A percentile compares a stretch with the other conserved stretches of the same genome.
phyloP scores from a whole-genome alignment of 2,113 vertebrate genomes.

The Campylorhamphus procurvoides region DNA sequence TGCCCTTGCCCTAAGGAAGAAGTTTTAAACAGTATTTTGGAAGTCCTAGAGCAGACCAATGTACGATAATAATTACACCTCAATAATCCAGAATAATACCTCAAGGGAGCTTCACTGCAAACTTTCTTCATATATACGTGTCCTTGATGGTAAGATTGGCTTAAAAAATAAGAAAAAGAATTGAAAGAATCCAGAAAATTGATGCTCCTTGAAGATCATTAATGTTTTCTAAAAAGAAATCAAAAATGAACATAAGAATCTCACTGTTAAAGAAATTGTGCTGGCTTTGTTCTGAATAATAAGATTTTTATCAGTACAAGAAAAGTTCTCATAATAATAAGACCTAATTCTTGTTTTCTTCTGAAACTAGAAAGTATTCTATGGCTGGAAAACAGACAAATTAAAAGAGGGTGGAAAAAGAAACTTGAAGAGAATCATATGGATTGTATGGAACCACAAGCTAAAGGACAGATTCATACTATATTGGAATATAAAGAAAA shows the following conservation, averaged over 20 bases:
- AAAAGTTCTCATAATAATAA: not conserved
- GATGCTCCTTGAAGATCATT: constrained; percentile 56
- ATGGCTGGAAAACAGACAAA: not conserved
- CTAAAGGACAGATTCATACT: not conserved
- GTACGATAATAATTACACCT: not conserved
- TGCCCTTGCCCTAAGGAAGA: not conserved
- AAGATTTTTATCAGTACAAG: not conserved
- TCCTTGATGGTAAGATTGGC: constrained; percentile 41
- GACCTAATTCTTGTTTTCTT: constrained; percentile 12
- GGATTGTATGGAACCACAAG: not conserved
- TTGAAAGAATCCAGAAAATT: not conserved
- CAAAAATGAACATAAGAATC: constrained; percentile 23
- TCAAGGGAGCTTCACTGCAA: constrained; percentile 31
- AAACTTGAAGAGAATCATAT: not conserved
- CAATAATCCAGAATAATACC: constrained; percentile 43
- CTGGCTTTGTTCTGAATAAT: constrained; percentile 16
- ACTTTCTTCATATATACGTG: constrained; percentile 47
- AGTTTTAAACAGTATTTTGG: not conserved
- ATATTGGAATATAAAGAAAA: not conserved
- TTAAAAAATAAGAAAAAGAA: not conserved
- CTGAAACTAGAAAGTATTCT: not conserved
- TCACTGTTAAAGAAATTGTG: constrained; percentile 33
- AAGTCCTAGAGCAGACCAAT: not conserved
- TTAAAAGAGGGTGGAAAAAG: not conserved
- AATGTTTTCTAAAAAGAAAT: constrained; percentile 38